Percentiles rank a stretch among this genome's conserved stretches.
Conservation (phyloP, 2,113 vertebrate species). For the Epinephelus fuscoguttatus region DNA sequence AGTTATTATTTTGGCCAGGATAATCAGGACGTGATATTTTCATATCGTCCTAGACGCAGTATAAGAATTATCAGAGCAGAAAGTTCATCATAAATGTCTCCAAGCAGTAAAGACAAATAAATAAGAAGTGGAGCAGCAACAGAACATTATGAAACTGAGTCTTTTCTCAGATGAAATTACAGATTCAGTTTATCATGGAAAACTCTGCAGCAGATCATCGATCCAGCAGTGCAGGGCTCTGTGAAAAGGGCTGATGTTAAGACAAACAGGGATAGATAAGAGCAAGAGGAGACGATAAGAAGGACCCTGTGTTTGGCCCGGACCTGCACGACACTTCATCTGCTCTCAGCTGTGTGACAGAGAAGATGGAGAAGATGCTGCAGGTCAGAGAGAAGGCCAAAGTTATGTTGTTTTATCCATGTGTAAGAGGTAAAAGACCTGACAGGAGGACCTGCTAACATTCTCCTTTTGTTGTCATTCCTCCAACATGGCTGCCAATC, state of each 20-base stretch:
- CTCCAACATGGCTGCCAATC: slow-evolving; percentile 2
- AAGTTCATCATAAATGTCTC: neutral
- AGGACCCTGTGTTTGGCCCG: neutral
- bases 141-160: neutral
- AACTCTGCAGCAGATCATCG: neutral
- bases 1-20: no score
- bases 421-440: neutral
- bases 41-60: no score
- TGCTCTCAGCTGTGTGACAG: neutral
- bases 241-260: neutral
- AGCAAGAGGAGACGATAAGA: neutral
- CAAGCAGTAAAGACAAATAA: neutral
- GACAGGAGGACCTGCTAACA: neutral
- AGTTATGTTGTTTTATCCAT: neutral
- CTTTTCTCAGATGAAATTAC: neutral
- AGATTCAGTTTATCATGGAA: neutral
- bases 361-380: neutral
- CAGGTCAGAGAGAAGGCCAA: neutral
- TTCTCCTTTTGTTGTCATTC: neutral
- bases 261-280: neutral
- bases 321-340: neutral
- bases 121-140: neutral
- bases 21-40: no score
- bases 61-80: no score
- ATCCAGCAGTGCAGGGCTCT: neutral